phyloP scores from a whole-genome alignment of 2,113 vertebrate genomes.

The Poeciliopsis occidentalis region DNA sequence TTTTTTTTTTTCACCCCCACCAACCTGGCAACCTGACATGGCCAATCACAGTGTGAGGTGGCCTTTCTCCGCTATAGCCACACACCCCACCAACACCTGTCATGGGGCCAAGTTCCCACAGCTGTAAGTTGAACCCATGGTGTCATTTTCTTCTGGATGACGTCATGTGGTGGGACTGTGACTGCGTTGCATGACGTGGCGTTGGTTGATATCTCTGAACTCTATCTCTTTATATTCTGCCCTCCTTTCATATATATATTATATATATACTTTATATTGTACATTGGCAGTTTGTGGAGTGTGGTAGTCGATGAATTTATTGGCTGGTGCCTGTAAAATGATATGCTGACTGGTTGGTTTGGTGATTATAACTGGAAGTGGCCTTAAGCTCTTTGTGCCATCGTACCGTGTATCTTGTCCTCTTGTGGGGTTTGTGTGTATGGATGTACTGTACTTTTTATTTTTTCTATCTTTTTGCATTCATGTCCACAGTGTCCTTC shows the following conservation, averaged over 20 bases:
- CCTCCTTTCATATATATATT: conserved; percentile 62
- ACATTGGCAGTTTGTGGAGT: conserved; percentile 81
- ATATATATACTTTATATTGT: conserved; percentile 69
- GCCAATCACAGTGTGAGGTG: conserved; percentile 84
- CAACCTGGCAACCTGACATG: conserved; percentile 81
- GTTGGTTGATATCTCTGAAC: conserved; percentile 74
- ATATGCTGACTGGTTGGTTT: conserved; percentile 76
- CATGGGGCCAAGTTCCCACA: conserved; percentile 78
- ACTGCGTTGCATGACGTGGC: conserved; percentile 85
- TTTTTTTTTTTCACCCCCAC: conserved; percentile 81
- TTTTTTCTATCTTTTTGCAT: conserved; percentile 61
- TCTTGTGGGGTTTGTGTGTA: conserved; percentile 70
- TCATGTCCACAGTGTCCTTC: conserved; percentile 43
- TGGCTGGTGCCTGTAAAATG: conserved; percentile 78
- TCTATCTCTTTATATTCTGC: conserved; percentile 68
- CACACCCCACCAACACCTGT: conserved; percentile 68
- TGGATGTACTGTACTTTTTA: conserved; percentile 71
- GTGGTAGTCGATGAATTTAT: conserved; percentile 75
- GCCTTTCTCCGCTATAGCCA: conserved; percentile 80
- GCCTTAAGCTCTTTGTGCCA: conserved; percentile 79
- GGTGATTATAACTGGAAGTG: conserved; percentile 77
- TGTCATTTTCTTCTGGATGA: conserved; percentile 84
- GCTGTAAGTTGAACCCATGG: conserved; percentile 86
- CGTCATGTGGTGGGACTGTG: conserved; percentile 85
- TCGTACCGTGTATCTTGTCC: conserved; percentile 77